Evolutionary conservation across 2,113 vertebrate genomes (phyloP), one percentile per base, ranked within the genome.

Genomic region (Galeopterus variegatus): DNA sequence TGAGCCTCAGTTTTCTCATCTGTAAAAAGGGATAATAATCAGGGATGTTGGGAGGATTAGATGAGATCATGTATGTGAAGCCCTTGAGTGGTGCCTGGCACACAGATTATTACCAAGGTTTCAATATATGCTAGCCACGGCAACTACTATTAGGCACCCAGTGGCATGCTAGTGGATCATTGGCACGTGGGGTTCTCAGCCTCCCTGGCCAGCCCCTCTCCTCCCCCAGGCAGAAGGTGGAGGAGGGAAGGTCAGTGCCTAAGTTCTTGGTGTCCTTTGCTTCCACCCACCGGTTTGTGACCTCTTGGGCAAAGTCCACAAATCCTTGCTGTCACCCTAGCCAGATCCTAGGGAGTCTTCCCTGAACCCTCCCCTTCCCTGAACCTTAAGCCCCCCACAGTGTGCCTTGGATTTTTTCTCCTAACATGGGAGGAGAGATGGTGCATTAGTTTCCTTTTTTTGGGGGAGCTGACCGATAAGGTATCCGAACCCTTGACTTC

Each of bases 111-210:
- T 7, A 12, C 26, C 17, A 8, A 9, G 65, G 10, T 52, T 77
- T 54, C 14, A 12, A 7, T 1, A 8, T 3, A 14, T 33, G 1
- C 28, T 1, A 11, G 70, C 15, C 19, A 28, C 0, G 14, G 23
- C 3, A 8, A 5, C 1, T 3, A 24, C 5, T 33, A 0, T 19
- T 28, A 82, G 64, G 28, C 8, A 6, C 9, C 6, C 6, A 1
- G 0, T 15, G 65, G 23, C 50, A 1, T 45, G 15, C 60, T 14
- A 9, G n/a, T 13, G 82, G 45, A 36, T 41, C 23, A 3, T 2
- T 36, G 45, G 62, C 83, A 19, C 1, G 3, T 17, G 65, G 52
- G 8, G 50, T 50, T 41, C 6, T 41, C 8, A 15, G 28, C 8
- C 31, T 8, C 48, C 50, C 1, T 8, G 31, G 24, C 14, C 33